Evolutionary conservation across 2,113 vertebrate genomes (phyloP), one percentile per base, ranked within the genome.

Genomic region (Leptobrachium ailaonicum): DNA sequence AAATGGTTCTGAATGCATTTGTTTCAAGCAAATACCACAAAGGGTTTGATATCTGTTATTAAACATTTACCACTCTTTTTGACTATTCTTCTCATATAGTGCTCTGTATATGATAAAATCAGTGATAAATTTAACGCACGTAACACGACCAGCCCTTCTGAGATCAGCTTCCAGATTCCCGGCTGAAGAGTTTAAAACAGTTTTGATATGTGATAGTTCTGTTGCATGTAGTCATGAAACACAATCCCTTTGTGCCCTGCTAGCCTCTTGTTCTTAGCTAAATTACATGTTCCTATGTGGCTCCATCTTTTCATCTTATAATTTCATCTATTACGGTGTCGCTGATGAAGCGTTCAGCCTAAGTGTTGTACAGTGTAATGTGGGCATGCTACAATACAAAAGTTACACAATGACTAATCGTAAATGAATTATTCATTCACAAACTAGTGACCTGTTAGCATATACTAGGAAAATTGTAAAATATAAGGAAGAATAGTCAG

Each of bases 201-300:
- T 66, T 72, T 79, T 50, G 77, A 66, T 79, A 79, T 73, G 32
- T 73, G 70, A 73, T 79, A 79, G 53, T 66, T 73, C 40, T 72
- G 56, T 43, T 44, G 45, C 54, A 79, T 60, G 60, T 73, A 47
- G 73, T 73, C 70, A 12, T 44, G 77, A 73, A 79, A 79, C 77
- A 73, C 62, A 79, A 79, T 66, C 60, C 77, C 13, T 42, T 41
- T 66, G 62, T 79, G 70, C 54, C 53, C 70, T 50, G 47, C 20
- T 11, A 72, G 20, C 41, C 70, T 54, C n/a, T 72, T 72, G 70
- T 79, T 53, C 53, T 66, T 56, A 66, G 40, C 40, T 79, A 79
- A 73, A 79, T 79, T 79, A 79, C 41, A 73, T 47, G 62, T 64
- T 66, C 41, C 70, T 66, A 20, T 53, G 70, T 64, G 45, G 53